Conservation (phyloP, 2,113 vertebrate genomes). For the Ramphastos sulfuratus region DNA sequence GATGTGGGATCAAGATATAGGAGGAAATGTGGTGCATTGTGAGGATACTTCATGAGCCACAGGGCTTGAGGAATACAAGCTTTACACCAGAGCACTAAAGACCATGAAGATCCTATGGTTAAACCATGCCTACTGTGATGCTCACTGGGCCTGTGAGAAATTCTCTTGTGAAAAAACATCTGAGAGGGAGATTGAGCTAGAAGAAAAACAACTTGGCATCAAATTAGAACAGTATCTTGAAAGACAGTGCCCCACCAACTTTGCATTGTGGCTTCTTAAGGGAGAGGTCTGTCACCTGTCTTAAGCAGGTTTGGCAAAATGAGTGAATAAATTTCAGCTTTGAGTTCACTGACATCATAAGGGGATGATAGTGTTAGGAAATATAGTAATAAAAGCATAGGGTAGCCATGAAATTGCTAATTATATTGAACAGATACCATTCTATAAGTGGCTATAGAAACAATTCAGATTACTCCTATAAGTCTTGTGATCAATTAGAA, state of each 20-base stretch:
- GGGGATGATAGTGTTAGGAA: not conserved
- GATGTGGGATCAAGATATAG: not conserved
- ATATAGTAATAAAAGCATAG: not conserved
- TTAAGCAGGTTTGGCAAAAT: not conserved
- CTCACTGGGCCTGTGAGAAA: not conserved
- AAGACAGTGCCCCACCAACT: not conserved
- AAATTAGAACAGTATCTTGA: not conserved
- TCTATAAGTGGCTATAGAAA: not conserved
- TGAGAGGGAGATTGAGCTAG: not conserved
- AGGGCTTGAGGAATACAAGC: not conserved
- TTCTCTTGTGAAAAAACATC: accelerated
- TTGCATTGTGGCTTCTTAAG: not conserved
- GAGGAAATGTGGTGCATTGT: not conserved
- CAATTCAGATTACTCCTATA: not conserved
- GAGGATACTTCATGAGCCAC: not conserved
- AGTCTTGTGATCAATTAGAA: not conserved
- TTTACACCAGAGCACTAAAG: not conserved
- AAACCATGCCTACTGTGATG: not conserved
- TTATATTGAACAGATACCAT: not conserved
- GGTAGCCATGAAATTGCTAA: not conserved
- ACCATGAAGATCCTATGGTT: not conserved
- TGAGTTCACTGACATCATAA: not conserved
- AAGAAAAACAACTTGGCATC: not conserved
- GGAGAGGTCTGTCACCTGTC: not conserved
- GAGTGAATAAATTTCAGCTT: not conserved